A percentile compares a stretch with the other conserved stretches of the same genome.
phyloP scores from a whole-genome alignment of 2,888 invertebrate genomes.

The Formica aserva region DNA sequence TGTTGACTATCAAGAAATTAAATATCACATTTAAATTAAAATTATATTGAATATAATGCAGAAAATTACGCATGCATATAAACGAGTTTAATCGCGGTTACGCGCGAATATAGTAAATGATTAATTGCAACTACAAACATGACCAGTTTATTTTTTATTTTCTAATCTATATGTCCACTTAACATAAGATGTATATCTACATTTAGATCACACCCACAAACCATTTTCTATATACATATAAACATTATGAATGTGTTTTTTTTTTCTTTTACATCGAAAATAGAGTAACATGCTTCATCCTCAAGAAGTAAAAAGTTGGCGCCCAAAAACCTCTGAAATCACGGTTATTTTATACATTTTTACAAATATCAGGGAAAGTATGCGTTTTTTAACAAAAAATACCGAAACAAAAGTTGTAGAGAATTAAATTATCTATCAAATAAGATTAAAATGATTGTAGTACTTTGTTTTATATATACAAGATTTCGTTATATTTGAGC shows the following conservation, averaged over 20 bases:
- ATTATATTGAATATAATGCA: not conserved
- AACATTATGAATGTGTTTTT: not conserved
- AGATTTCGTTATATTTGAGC: not conserved
- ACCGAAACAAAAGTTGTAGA: too few relatives aligned
- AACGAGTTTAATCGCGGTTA: not conserved
- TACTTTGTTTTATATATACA: not conserved
- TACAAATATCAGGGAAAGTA: too few relatives aligned
- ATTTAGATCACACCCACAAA: constrained; percentile 61
- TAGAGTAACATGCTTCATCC: constrained; percentile 15
- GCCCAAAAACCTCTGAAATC: too few relatives aligned
- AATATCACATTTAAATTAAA: not conserved
- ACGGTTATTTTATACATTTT: too few relatives aligned
- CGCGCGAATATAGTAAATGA: not conserved
- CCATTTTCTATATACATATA: not conserved
- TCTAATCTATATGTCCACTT: constrained; percentile 51
- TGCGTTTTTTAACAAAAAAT: too few relatives aligned
- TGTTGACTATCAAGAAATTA: not conserved
- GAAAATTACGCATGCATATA: not conserved
- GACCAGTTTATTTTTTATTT: constrained; percentile 52
- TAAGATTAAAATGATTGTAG: too few relatives aligned
- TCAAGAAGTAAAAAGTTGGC: not conserved
- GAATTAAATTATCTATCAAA: too few relatives aligned
- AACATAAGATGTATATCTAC: constrained; percentile 46
- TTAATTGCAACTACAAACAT: not conserved
- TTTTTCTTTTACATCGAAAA: not conserved